A percentile compares a stretch with the other conserved stretches of the same genome.
phyloP scores from a whole-genome alignment of 1,140 invertebrate genomes.

The Hyphantria cunea region DNA sequence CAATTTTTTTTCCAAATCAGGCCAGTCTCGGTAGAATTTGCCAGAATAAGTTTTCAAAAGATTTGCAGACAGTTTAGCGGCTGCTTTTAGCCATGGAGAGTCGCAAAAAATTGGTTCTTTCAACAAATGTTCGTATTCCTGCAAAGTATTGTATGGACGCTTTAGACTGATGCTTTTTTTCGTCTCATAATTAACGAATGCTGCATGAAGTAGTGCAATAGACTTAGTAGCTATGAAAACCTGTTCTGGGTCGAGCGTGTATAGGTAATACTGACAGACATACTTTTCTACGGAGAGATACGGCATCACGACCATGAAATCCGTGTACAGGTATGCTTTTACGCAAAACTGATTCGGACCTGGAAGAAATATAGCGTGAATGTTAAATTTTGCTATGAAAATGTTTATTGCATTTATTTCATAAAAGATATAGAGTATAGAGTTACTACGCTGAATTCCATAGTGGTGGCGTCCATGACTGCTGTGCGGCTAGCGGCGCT shows the following conservation, averaged over 20 bases:
- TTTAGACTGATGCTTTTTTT: slow-evolving; percentile 30
- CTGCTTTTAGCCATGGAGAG: slow-evolving; percentile 48
- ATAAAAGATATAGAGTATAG: no score
- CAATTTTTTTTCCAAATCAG: slow-evolving; percentile 45
- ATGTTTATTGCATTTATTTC: no score
- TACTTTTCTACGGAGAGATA: slow-evolving; percentile 55
- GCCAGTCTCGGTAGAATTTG: slow-evolving; percentile 34
- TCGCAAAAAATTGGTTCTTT: slow-evolving; percentile 53
- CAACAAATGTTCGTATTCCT: slow-evolving; percentile 40
- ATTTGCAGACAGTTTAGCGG: slow-evolving; percentile 49
- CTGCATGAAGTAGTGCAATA: slow-evolving; percentile 64
- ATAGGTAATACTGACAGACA: slow-evolving; percentile 24
- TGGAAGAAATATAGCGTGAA: slow-evolving; percentile 32
- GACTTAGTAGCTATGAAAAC: slow-evolving; percentile 35
- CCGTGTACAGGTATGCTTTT: slow-evolving; percentile 51
- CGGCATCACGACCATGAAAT: slow-evolving; percentile 55
- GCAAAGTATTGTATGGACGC: slow-evolving; percentile 32
- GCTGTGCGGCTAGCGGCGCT: no score
- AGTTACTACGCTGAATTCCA: no score
- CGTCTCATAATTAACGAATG: slow-evolving; percentile 52
- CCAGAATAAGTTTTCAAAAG: slow-evolving; percentile 51
- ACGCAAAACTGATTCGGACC: slow-evolving; percentile 48
- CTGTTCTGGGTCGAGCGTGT: slow-evolving; percentile 52
- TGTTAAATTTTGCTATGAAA: no score
- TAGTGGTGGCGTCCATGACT: no score